phyloP scores from a whole-genome alignment of 1,140 invertebrate genomes.

The Neodiprion virginianus region DNA sequence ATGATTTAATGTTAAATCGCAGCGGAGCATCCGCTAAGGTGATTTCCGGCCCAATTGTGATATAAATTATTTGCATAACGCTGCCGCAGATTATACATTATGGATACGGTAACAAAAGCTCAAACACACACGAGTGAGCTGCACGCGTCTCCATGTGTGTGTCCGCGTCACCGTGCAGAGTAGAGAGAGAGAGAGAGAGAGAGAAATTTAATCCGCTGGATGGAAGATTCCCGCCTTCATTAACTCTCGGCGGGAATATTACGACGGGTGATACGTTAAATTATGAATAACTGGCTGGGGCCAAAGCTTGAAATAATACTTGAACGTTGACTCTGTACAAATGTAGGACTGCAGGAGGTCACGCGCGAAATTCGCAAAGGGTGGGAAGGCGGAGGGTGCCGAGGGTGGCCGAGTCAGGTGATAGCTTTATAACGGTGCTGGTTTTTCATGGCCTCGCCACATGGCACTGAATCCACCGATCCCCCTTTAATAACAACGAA shows the following conservation, averaged over 20 bases:
- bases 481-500: not conserved
- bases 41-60: not conserved
- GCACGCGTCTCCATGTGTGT: too few relatives aligned
- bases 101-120: not conserved
- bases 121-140: not conserved
- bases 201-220: too few relatives aligned
- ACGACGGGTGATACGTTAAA: too few relatives aligned
- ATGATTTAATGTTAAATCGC: not conserved
- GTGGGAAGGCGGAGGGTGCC: not conserved
- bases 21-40: not conserved
- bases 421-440: not conserved
- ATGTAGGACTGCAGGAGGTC: not conserved
- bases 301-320: not conserved
- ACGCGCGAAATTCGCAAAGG: not conserved
- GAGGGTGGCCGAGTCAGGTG: not conserved
- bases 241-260: too few relatives aligned
- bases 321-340: not conserved
- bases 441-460: constrained; percentile 3
- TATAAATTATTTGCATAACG: constrained; percentile 1
- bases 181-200: too few relatives aligned
- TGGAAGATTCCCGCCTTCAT: too few relatives aligned
- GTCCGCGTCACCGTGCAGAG: too few relatives aligned
- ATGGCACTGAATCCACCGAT: not conserved
- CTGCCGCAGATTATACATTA: not conserved
- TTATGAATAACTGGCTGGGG: too few relatives aligned